These are phyloP conservation scores for Meta bourneti DNA, from an alignment of 2,888 invertebrate genomes.

Conservation along the genomic window DNA sequence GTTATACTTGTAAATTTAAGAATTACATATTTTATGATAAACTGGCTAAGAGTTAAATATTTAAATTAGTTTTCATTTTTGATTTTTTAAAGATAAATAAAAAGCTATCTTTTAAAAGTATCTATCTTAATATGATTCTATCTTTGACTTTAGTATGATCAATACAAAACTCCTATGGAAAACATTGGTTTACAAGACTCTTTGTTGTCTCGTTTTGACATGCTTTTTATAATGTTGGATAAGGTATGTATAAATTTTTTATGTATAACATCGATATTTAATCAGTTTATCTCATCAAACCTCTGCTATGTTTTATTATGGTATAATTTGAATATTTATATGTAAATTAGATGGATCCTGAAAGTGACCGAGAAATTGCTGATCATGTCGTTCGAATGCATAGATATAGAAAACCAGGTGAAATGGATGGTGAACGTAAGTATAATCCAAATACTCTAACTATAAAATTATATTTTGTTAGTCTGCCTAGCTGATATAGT, in stretches of 20 bases:
- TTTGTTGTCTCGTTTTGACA: slow-evolving; percentile 97
- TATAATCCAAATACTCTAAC: too few species aligned
- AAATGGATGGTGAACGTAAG: slow-evolving; percentile 94
- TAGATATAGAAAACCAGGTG: slow-evolving; percentile 93
- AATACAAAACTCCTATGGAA: slow-evolving; percentile 99
- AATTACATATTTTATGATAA: background rate
- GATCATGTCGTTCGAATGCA: slow-evolving; percentile 99
- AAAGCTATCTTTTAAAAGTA: slow-evolving; percentile 16
- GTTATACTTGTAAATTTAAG: too few species aligned
- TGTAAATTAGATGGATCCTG: slow-evolving; percentile 85
- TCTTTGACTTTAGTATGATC: slow-evolving; percentile 89
- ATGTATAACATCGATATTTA: background rate
- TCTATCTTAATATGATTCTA: slow-evolving; percentile 3
- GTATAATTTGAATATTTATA: background rate
- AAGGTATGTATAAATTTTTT: slow-evolving; percentile 83
- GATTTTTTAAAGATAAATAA: background rate
- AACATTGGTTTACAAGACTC: slow-evolving; percentile 99
- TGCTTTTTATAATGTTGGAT: slow-evolving; percentile 98
- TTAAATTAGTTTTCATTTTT: background rate
- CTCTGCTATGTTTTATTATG: background rate
- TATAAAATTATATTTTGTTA: slow-evolving; percentile 2
- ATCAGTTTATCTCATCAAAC: background rate
- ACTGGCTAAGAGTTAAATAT: background rate
- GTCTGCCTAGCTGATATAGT: too few species aligned
- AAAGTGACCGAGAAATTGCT: slow-evolving; percentile 93